Evolutionary conservation across 2,113 vertebrate species (phyloP).

Genomic region (Monopterus albus): DNA sequence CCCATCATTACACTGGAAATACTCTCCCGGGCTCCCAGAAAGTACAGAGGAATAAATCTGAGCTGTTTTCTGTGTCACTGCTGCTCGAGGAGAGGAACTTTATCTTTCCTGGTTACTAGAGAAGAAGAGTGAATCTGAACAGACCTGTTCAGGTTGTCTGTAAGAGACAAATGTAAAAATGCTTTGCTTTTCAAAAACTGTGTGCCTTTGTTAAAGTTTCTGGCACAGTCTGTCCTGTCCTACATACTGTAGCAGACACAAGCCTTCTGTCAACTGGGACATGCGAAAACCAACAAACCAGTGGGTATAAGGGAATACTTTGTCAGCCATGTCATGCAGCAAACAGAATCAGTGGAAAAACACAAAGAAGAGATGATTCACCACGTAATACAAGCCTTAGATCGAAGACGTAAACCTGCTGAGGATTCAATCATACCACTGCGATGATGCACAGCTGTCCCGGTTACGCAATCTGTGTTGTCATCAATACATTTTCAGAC

Average conservation of each 20-base stretch:
- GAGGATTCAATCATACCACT: slow-evolving; percentile 38
- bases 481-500: slow-evolving; percentile 29
- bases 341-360: slow-evolving; percentile 52
- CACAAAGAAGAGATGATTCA: slow-evolving; percentile 40
- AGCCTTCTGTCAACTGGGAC: slow-evolving; percentile 9
- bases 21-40: slow-evolving; percentile 18
- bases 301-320: slow-evolving; percentile 24
- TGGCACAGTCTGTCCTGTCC: neutral
- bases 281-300: neutral
- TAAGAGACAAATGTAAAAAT: neutral
- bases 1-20: slow-evolving; percentile 32
- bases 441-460: slow-evolving; percentile 29
- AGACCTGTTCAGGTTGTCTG: neutral
- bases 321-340: slow-evolving; percentile 42
- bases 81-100: neutral
- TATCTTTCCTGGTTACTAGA: neutral
- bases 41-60: slow-evolving; percentile 35
- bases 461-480: neutral
- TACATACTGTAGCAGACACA: slow-evolving; percentile 14
- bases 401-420: slow-evolving; percentile 22
- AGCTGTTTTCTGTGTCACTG: neutral
- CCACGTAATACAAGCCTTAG: slow-evolving; percentile 20
- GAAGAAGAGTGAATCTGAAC: neutral
- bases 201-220: neutral
- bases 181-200: neutral